Evolutionary conservation across 2,113 vertebrate genomes (phyloP).

Genomic region (Nothocercus julius): DNA sequence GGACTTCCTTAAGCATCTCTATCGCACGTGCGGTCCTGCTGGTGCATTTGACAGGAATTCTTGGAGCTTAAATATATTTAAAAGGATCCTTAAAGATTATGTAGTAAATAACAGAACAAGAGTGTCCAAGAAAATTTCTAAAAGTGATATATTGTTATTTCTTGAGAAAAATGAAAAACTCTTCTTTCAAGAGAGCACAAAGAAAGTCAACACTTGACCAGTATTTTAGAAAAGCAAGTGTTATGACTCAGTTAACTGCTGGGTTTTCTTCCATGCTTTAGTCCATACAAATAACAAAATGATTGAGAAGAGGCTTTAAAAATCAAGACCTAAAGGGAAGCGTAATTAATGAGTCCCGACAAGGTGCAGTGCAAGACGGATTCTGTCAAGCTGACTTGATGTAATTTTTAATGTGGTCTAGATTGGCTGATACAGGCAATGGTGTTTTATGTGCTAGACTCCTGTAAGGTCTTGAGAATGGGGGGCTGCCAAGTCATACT

Average conservation of each 20-base stretch:
- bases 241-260: not conserved
- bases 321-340: not conserved
- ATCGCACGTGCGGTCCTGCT: not conserved
- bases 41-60: not conserved
- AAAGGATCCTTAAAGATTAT: not conserved
- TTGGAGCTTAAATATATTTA: not conserved
- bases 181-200: not conserved
- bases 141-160: not conserved
- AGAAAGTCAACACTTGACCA: not conserved
- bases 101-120: not conserved
- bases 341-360: not conserved
- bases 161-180: not conserved
- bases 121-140: not conserved
- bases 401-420: conserved; percentile 7
- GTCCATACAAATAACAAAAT: not conserved
- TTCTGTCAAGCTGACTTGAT: not conserved
- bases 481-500: not conserved
- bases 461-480: not conserved
- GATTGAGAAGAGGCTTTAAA: not conserved
- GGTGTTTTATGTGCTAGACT: not conserved
- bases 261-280: not conserved
- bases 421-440: not conserved
- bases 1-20: not conserved
- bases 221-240: not conserved
- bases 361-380: not conserved